Evolutionary conservation across 2,113 vertebrate genomes (phyloP).

Genomic region (Cottus gobio): DNA sequence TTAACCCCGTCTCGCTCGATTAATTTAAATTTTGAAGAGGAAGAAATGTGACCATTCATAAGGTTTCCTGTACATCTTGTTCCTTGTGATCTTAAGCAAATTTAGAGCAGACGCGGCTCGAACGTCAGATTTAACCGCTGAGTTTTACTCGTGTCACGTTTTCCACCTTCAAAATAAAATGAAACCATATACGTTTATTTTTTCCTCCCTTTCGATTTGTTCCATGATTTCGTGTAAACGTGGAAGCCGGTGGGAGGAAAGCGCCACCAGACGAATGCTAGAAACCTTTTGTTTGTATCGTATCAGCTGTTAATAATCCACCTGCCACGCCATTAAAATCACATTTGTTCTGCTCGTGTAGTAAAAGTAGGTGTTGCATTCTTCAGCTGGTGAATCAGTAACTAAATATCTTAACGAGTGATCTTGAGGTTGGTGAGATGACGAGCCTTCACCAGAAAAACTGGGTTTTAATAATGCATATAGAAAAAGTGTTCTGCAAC

Average conservation of each 20-base stretch:
- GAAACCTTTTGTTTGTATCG: neutral
- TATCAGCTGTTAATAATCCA: conserved; percentile 32
- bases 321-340: neutral
- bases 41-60: conserved; percentile 52
- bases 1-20: neutral
- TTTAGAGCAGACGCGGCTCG: conserved; percentile 4
- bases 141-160: too few species aligned
- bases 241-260: neutral
- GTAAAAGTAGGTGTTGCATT: neutral
- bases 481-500: neutral
- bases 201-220: too few species aligned
- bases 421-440: neutral
- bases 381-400: conserved; percentile 7
- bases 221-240: neutral
- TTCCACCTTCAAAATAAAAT: too few species aligned
- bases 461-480: too few species aligned
- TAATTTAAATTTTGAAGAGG: neutral
- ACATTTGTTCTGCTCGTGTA: neutral
- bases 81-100: neutral
- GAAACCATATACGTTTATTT: too few species aligned
- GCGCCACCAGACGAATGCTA: neutral
- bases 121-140: neutral
- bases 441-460: too few species aligned
- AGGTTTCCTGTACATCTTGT: conserved; percentile 5
- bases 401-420: neutral